Conservation (phyloP, 2,113 vertebrate genomes). For the Corythornis madagascariensis region DNA sequence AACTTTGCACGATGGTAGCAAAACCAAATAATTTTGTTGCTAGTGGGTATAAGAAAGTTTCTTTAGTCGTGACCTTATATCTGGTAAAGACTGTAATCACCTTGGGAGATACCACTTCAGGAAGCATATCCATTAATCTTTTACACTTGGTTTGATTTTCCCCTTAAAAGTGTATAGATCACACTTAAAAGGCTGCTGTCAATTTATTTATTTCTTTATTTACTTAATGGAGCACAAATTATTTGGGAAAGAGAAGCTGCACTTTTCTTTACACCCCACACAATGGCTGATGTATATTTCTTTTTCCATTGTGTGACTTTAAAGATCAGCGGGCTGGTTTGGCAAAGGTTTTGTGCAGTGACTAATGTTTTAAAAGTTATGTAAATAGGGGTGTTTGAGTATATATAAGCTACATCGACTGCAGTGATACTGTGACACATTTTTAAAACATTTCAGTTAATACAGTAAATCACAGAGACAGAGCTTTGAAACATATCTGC, state of each 20-base stretch:
- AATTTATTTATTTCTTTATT: background rate
- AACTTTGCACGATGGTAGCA: background rate
- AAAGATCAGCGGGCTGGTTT: background rate
- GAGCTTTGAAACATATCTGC: background rate
- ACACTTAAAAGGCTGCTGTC: background rate
- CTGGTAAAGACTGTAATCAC: slow-evolving; percentile 35
- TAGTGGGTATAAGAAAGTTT: slow-evolving; percentile 18
- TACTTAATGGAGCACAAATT: background rate
- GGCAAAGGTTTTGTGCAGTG: background rate
- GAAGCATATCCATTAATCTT: slow-evolving; percentile 39
- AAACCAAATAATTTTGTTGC: background rate
- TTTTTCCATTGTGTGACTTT: background rate
- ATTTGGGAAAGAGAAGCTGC: background rate
- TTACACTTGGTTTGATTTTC: slow-evolving; percentile 26
- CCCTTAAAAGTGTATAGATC: background rate
- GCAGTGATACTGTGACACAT: background rate
- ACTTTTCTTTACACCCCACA: background rate
- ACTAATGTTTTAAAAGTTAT: slow-evolving; percentile 35
- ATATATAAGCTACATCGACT: background rate
- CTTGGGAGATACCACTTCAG: slow-evolving; percentile 61
- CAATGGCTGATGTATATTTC: background rate
- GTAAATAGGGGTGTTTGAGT: slow-evolving; percentile 34
- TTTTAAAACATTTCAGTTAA: slow-evolving; percentile 34
- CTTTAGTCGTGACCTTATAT: slow-evolving; percentile 55
- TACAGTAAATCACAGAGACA: slow-evolving; percentile 30